Base-by-base conservation (phyloP, 2,113 vertebrate species). In the Mungos mungo region DNA sequence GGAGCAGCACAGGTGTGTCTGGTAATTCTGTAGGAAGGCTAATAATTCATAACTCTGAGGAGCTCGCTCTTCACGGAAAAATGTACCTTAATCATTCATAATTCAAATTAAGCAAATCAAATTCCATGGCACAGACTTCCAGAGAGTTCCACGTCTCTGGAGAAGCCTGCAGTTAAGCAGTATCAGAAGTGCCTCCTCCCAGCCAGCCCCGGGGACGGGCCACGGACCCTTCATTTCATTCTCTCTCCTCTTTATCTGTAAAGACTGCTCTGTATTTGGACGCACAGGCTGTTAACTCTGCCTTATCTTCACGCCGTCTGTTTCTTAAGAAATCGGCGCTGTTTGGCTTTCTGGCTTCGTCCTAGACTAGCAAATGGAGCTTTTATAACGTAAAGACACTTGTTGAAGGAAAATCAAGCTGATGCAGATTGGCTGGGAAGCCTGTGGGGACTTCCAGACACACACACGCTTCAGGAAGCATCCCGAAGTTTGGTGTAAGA, bases 321-420 rank as follows among this genome's bases (percentile, higher is more conserved):
- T 4, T 60, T 41, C 92, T 19, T 60, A 10, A 25, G 3, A 31
- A 33, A 66, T 15, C 23, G 25, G 16, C 18, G 2, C 8, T 0
- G n/a, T 10, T 31, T 33, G 1, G 45, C n/a, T 74, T 35, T 11
- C 60, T 3, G 86, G 7, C 5, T 27, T 25, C 45, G 7, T 6
- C 57, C 50, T 16, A 25, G 38, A 1, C 74, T 33, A 10, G 85
- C 92, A 93, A 21, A 52, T 3, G 52, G 74, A 84, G 41, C 19
- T 14, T 80, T 52, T 19, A 2, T 1, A 2, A 45, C 25, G 27
- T 4, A 18, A 19, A 96, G 87, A 79, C 97, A 97, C 97, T 97
- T 97, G 97, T 97, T 98, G 97, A 92, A 74, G 88, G 63, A 13
- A 66, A 50, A 84, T 7, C 71, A 50, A 54, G 50, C 12, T 0